phyloP scores from a whole-genome alignment of 2,888 invertebrate species.

The Trichacis sp. region DNA sequence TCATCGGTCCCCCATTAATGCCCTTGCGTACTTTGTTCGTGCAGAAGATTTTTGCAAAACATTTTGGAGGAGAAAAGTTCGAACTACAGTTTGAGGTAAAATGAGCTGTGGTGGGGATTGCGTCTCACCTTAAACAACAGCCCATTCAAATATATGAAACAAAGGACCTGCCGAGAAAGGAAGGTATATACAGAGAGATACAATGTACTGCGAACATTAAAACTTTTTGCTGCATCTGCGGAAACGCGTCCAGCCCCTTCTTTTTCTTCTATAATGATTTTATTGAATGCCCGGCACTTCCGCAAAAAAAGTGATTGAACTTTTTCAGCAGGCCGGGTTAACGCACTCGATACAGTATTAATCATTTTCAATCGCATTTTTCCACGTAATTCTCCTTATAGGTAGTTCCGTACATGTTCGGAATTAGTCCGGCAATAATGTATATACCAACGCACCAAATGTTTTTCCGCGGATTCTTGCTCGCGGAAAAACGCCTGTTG shows the following conservation, averaged over 20 bases:
- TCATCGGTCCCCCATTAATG: too few species aligned
- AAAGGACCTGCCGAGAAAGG: slow-evolving; percentile 12
- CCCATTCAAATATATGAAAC: too few species aligned
- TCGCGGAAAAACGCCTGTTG: not conserved
- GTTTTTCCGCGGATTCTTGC: not conserved
- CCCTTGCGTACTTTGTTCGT: too few species aligned
- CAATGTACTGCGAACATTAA: slow-evolving; percentile 13
- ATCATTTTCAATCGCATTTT: slow-evolving; percentile 1
- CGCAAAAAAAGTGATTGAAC: slow-evolving; percentile 5
- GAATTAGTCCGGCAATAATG: not conserved
- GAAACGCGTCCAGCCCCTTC: slow-evolving; percentile 19
- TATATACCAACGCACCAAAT: not conserved
- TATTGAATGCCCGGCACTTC: slow-evolving; percentile 23
- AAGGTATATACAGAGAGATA: slow-evolving; percentile 14
- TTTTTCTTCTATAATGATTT: slow-evolving; percentile 19
- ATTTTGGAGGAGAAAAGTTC: too few species aligned
- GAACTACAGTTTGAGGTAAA: too few species aligned
- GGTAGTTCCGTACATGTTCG: not conserved
- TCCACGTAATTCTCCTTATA: not conserved
- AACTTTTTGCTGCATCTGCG: slow-evolving; percentile 26
- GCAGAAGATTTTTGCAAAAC: too few species aligned
- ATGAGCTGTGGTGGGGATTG: too few species aligned
- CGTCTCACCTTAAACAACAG: too few species aligned
- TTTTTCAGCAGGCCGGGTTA: not conserved
- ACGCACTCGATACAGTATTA: not conserved